Evolutionary conservation across 2,797 vertebrate species (phyloP).

Genomic region (Brachyrhaphis roseni): DNA sequence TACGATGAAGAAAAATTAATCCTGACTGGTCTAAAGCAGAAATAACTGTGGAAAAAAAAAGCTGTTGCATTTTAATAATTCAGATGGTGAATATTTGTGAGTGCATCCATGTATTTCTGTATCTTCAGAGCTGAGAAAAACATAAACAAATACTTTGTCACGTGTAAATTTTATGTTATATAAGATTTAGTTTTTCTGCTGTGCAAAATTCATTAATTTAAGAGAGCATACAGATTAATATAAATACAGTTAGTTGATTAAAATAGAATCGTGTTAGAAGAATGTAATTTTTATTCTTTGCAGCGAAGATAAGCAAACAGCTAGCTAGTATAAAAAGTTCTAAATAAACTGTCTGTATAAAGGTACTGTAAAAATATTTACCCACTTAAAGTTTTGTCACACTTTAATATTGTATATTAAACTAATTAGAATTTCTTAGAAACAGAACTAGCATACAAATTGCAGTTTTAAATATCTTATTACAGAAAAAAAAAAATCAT

Average conservation of each 20-base stretch:
- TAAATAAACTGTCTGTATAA: neutral
- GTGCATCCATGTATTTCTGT: neutral
- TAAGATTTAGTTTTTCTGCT: neutral
- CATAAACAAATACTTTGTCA: neutral
- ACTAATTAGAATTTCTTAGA: neutral
- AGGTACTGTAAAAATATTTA: neutral
- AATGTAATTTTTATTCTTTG: neutral
- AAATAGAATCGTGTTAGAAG: neutral
- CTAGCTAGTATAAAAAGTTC: neutral
- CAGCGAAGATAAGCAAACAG: neutral
- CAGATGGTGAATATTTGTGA: constrained; percentile 10
- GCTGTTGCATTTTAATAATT: constrained; percentile 22
- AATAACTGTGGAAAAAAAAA: constrained; percentile 23
- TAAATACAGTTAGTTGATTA: neutral
- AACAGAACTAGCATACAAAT: neutral
- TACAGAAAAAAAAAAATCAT: neutral
- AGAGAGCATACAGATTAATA: neutral
- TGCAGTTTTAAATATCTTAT: neutral
- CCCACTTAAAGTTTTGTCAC: neutral
- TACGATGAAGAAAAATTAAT: constrained; percentile 58
- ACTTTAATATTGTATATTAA: neutral
- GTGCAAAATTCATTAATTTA: neutral
- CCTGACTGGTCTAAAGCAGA: constrained; percentile 43
- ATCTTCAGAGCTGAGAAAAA: neutral
- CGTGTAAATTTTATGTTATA: neutral